These are phyloP conservation scores for Drosophila lowei DNA, from an alignment of 1,140 invertebrate genomes.

Conservation along the genomic window DNA sequence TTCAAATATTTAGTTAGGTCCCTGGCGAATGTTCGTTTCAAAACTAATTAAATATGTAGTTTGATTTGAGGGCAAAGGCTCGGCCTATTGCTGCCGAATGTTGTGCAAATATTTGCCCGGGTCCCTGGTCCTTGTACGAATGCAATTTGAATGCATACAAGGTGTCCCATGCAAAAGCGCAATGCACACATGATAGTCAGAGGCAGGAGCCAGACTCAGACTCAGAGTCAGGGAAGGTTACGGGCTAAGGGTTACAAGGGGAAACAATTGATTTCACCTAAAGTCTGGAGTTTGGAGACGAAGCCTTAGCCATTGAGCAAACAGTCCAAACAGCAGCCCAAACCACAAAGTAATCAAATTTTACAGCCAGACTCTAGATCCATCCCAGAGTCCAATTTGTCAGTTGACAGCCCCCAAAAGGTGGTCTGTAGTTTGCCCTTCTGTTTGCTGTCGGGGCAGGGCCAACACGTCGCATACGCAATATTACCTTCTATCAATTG, in stretches of 20 bases:
- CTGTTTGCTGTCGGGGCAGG: slow-evolving; percentile 14
- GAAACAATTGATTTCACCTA: slow-evolving; percentile 33
- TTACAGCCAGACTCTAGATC: slow-evolving; percentile 29
- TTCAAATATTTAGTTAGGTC: slow-evolving; percentile 75
- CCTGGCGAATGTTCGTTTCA: slow-evolving; percentile 23
- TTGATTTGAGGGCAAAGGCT: slow-evolving; percentile 29
- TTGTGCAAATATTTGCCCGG: slow-evolving; percentile 56
- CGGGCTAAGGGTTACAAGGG: background rate
- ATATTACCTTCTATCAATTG: slow-evolving; percentile 3
- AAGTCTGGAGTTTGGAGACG: slow-evolving; percentile 10
- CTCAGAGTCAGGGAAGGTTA: background rate
- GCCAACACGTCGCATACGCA: slow-evolving; percentile 35
- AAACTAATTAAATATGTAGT: slow-evolving; percentile 60
- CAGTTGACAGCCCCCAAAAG: slow-evolving; percentile 51
- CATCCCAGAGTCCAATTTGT: slow-evolving; percentile 38
- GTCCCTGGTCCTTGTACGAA: slow-evolving; percentile 10
- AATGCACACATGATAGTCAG: slow-evolving; percentile 35
- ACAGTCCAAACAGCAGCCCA: slow-evolving; percentile 24
- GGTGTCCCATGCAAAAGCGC: slow-evolving; percentile 53
- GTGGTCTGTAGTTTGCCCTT: slow-evolving; percentile 7
- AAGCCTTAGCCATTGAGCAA: slow-evolving; percentile 38
- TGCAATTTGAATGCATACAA: slow-evolving; percentile 45
- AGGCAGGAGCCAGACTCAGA: background rate
- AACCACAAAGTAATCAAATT: slow-evolving; percentile 76
- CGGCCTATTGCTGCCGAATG: slow-evolving; percentile 14